Evolutionary conservation across 2,888 invertebrate species (phyloP), one percentile per base, ranked within the genome.

Genomic region (Pheosia tremula): DNA sequence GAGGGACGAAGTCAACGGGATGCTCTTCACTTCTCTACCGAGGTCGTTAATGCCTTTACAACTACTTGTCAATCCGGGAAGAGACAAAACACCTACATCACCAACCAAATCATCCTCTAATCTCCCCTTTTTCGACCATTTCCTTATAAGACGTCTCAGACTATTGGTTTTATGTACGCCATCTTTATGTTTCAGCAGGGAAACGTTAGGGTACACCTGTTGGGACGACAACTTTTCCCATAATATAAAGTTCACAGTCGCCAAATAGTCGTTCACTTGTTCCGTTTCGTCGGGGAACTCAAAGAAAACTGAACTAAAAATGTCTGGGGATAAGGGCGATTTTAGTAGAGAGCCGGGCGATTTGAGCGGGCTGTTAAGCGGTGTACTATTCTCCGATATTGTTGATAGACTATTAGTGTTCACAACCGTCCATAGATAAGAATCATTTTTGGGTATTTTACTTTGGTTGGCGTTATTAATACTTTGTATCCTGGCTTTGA

Each of bases 291-390:
- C 76, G 0, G 86, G 81, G 61, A 88, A 91, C 71, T 91, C 91
- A 61, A 93, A 93, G 85, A 91, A 91, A 70, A 90, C 87, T 59
- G 92, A 88, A 57, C 89, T 89, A 70, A 88, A 91, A 69, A 91
- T 86, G 3, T 90, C 90, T 7, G 90, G 86, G 0, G 91, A 84
- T 56, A 81, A 57, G 0, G 87, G 87, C 1, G 84, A 66, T 61
- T 75, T 81, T 39, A 81, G 67, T 10, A 75, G 39, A 3, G 53
- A 53, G 55, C 81, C 66, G n/a, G 76, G 39, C 4, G 53, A 53
- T 54, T 71, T 72, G 13, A 79, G 59, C 0, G 69, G 64, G 0
- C 84, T 79, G 39, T 67, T 65, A 0, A 84, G 84, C 0, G 85
- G 80, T 41, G 84, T 88, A 47, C 87, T 86, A 2, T 76, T 77